Base-by-base conservation (phyloP, 2,113 vertebrate genomes). In the Microtus richardsoni region DNA sequence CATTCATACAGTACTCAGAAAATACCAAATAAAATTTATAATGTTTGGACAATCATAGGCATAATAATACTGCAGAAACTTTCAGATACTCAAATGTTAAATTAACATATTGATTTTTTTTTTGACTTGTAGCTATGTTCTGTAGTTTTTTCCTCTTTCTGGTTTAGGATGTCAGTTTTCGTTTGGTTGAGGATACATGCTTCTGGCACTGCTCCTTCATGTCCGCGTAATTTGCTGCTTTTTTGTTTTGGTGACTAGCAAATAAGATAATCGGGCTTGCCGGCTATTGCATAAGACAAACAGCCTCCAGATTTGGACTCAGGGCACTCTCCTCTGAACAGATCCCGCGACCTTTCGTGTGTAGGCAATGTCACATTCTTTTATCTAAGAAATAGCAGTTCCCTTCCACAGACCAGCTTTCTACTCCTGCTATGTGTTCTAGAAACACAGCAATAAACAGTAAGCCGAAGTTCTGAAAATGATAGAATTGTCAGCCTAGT, bases 191-290 rank as follows among this genome's bases (percentile, higher is more conserved):
- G 14, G 41, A 33, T 85, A n/a, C 41, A 33, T 91, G 91, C 60
- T 89, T 84, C 77, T 90, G 92, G 71, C 60, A 85, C 64, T 54
- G 62, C 26, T 93, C 68, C 70, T 30, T 39, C n/a, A 36, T 84
- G 41, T 10, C 54, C 24, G 28, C 91, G 58, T 85, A 90, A 95
- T 94, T 90, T 68, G 84, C 75, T 96, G 33, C 21, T 89, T 93
- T 97, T 97, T 96, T 73, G 86, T 89, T 96, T 95, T 94, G 70
- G 70, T 94, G 79, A 75, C 60, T 92, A 93, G 87, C 85, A 97
- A 94, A 96, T 79, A n/a, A 97, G 87, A 94, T 95, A 93, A 96
- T 21, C 66, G 26, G 85, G 75, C 26, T 84, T 60, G 3, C 82
- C 90, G 66, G 88, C 90, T 89, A 84, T 94, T 95, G 47, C 75